Conservation (phyloP, 2,888 invertebrate genomes). For the Ypsolopha sequella region DNA sequence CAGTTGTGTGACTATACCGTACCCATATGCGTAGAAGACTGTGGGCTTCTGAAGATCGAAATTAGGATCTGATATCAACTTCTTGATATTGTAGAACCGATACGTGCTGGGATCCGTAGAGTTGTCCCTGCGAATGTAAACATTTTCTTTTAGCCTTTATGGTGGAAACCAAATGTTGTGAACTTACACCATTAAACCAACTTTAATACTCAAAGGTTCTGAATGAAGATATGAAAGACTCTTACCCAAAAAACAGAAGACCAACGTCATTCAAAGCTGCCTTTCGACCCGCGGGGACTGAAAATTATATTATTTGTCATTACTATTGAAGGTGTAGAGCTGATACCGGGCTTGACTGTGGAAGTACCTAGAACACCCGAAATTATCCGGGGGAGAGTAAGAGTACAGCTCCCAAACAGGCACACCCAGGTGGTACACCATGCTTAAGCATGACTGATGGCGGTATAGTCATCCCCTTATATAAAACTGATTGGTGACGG, state of each 20-base stretch:
- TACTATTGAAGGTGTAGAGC: too few relatives aligned
- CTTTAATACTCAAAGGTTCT: too few relatives aligned
- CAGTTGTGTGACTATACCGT: constrained; percentile 5
- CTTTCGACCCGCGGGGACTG: constrained; percentile 24
- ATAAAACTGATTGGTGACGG: too few relatives aligned
- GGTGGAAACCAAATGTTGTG: too few relatives aligned
- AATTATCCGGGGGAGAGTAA: too few relatives aligned
- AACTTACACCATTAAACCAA: too few relatives aligned
- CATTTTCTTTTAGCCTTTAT: neutral
- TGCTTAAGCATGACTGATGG: too few relatives aligned
- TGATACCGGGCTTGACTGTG: too few relatives aligned
- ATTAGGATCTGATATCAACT: constrained; percentile 18
- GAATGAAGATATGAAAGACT: neutral
- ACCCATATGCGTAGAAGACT: constrained; percentile 52
- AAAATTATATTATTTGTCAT: constrained; percentile 4
- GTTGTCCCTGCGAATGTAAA: constrained; percentile 19
- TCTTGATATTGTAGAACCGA: constrained; percentile 17
- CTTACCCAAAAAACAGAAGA: constrained; percentile 23
- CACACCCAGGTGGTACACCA: too few relatives aligned
- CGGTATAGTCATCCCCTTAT: too few relatives aligned
- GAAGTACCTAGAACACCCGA: too few relatives aligned
- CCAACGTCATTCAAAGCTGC: constrained; percentile 20
- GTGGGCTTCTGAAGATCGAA: constrained; percentile 31
- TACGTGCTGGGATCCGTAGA: constrained; percentile 13
- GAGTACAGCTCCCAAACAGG: too few relatives aligned